Evolutionary conservation across 35 echinoderm and acorn worm species (phyloP).

Genomic region (Lytechinus pictus): DNA sequence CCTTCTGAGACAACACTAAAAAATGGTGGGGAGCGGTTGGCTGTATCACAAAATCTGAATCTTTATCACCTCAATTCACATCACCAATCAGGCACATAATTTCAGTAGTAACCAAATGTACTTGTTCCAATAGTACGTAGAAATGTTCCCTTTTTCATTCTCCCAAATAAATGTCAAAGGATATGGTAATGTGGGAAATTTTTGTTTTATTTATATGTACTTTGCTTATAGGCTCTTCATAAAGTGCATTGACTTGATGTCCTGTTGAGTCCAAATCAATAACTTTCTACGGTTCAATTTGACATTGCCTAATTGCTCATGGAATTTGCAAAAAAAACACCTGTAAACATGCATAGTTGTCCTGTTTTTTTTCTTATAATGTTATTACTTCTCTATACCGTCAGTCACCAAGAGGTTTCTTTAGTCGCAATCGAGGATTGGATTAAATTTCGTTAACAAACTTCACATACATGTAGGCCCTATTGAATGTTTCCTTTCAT

Average conservation of each 20-base stretch:
- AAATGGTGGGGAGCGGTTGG: neutral
- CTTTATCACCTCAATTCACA: neutral
- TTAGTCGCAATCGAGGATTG: too few species aligned
- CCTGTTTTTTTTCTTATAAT: neutral
- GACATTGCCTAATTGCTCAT: neutral
- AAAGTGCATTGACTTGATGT: constrained; percentile 12
- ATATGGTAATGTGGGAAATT: too few species aligned
- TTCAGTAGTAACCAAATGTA: neutral
- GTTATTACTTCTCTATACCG: neutral
- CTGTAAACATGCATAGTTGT: neutral
- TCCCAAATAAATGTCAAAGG: too few species aligned
- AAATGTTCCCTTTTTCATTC: too few species aligned
- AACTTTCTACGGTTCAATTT: neutral
- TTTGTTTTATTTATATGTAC: too few species aligned
- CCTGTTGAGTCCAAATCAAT: neutral
- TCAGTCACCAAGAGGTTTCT: too few species aligned
- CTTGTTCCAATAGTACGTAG: too few species aligned
- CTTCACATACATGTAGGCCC: too few species aligned
- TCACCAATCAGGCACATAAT: neutral
- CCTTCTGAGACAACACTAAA: neutral
- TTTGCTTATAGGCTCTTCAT: too few species aligned
- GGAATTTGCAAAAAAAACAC: neutral
- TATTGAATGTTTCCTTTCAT: too few species aligned
- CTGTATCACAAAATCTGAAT: neutral
- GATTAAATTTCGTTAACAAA: too few species aligned